These are phyloP conservation scores for Coenobita brevimanus DNA, from an alignment of 1,140 invertebrate species.

Conservation along the genomic window DNA sequence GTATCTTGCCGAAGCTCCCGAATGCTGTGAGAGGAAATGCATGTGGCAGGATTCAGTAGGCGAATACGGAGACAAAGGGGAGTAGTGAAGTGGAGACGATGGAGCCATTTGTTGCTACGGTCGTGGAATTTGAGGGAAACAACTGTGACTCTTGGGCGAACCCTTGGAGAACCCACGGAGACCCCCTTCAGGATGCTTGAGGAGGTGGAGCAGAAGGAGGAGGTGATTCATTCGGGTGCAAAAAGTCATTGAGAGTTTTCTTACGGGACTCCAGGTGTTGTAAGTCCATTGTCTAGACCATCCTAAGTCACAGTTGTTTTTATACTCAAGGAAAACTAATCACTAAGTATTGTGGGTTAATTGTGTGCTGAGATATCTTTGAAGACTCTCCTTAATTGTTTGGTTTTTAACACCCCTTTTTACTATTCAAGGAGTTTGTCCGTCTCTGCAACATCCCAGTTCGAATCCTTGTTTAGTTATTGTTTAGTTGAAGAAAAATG, in stretches of 20 bases:
- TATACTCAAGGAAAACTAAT: neutral
- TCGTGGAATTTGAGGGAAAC: too few relatives aligned
- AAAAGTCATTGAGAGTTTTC: too few relatives aligned
- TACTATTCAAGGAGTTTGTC: constrained; percentile 44
- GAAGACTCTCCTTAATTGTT: neutral
- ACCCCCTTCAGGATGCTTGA: too few relatives aligned
- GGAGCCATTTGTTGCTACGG: neutral
- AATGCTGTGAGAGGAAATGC: constrained; percentile 17
- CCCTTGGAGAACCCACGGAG: too few relatives aligned
- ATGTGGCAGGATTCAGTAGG: constrained; percentile 36
- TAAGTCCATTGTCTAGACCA: too few relatives aligned
- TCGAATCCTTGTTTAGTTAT: constrained; percentile 42
- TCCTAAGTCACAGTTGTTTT: neutral
- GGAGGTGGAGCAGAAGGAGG: too few relatives aligned
- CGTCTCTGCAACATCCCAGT: constrained; percentile 47
- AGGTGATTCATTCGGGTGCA: too few relatives aligned
- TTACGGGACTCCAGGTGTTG: too few relatives aligned
- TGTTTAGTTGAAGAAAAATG: constrained; percentile 5
- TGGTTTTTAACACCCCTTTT: constrained; percentile 32
- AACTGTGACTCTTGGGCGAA: neutral
- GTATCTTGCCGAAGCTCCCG: constrained; percentile 27
- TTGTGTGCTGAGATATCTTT: neutral
- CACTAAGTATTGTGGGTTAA: neutral
- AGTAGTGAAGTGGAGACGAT: constrained; percentile 12
- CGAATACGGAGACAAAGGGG: constrained; percentile 38